Conservation (phyloP, 2,797 vertebrate species). For the Triplophysa bombifrons region DNA sequence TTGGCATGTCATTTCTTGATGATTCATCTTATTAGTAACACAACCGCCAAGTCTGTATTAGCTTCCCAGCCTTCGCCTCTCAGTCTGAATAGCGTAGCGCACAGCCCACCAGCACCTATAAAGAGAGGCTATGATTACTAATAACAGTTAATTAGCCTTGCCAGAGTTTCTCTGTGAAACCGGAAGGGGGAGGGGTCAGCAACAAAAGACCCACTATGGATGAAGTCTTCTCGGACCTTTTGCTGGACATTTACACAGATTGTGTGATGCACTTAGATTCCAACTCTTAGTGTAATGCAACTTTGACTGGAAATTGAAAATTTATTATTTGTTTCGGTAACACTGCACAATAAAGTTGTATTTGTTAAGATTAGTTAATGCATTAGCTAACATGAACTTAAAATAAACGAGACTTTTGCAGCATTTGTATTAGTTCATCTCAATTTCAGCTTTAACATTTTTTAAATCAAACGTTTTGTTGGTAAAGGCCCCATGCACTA, state of each 20-base stretch:
- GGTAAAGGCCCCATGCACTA: too few relatives aligned
- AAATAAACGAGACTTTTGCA: too few relatives aligned
- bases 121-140: conserved; percentile 68
- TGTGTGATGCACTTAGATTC: not conserved
- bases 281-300: not conserved
- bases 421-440: too few relatives aligned
- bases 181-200: conserved; percentile 47
- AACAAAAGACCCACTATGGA: conserved; percentile 44
- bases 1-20: conserved; percentile 13
- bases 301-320: not conserved
- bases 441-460: not conserved
- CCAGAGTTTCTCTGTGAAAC: conserved; percentile 51
- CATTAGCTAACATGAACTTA: too few relatives aligned
- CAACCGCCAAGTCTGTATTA: conserved; percentile 51
- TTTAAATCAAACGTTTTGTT: too few relatives aligned
- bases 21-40: conserved; percentile 45
- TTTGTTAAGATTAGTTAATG: not conserved
- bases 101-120: conserved; percentile 67
- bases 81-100: conserved; percentile 45
- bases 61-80: conserved; percentile 63
- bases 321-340: too few relatives aligned
- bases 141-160: conserved; percentile 66
- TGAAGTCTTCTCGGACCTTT: conserved; percentile 34
- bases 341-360: too few relatives aligned
- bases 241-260: not conserved